Percentiles rank a stretch among this genome's conserved stretches.
These are phyloP conservation scores for Lampris megalopsis DNA, from an alignment of 2,113 vertebrate genomes.

Conservation along the genomic window DNA sequence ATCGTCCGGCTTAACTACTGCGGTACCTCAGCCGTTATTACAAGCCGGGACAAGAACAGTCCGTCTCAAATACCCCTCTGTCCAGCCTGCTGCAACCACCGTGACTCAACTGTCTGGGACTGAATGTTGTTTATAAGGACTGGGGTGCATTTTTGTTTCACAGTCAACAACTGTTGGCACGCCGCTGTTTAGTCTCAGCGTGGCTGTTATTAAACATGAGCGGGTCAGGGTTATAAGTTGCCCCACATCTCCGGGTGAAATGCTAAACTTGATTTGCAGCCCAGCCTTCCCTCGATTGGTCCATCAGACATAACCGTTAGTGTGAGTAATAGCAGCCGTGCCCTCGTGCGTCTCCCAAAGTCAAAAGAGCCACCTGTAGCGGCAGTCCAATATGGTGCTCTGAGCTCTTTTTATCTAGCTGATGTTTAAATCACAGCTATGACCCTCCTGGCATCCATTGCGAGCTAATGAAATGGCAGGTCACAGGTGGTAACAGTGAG, in stretches of 20 bases:
- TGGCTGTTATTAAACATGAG: not conserved
- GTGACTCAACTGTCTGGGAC: not conserved
- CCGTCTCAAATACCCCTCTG: conserved; percentile 25
- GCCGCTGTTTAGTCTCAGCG: not conserved
- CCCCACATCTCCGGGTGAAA: not conserved
- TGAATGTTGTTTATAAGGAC: not conserved
- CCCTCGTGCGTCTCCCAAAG: not conserved
- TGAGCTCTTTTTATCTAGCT: conserved; percentile 21
- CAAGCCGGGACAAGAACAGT: conserved; percentile 30
- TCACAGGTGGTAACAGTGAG: conserved; percentile 9
- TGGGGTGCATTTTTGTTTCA: not conserved
- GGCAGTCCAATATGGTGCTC: conserved; percentile 18
- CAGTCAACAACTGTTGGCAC: not conserved
- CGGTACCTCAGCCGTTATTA: conserved; percentile 45
- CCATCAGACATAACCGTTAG: conserved; percentile 18
- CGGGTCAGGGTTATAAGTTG: not conserved
- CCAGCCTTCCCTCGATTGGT: not conserved
- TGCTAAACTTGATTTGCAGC: conserved; percentile 8
- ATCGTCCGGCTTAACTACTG: conserved; percentile 34
- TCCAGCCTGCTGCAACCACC: conserved; percentile 7
- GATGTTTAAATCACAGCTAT: conserved; percentile 29
- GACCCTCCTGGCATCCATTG: conserved; percentile 10
- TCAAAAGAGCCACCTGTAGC: conserved; percentile 23
- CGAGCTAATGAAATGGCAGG: conserved; percentile 27
- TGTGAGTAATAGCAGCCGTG: conserved; percentile 25